Evolutionary conservation across 2,888 invertebrate species (phyloP).

Genomic region (Archips xylosteana): DNA sequence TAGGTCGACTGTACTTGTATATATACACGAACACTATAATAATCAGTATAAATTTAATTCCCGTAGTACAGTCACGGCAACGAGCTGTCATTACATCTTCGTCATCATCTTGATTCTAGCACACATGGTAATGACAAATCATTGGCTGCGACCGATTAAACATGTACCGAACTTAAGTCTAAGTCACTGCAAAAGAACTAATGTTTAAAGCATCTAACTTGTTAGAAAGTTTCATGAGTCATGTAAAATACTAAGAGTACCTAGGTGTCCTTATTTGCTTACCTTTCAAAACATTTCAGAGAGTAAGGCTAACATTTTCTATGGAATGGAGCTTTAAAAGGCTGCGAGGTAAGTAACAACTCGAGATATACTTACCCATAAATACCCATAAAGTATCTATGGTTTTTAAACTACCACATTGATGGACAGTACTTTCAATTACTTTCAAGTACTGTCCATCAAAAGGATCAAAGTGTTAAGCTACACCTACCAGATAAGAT

Average conservation of each 20-base stretch:
- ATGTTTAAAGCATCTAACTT: neutral
- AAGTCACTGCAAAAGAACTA: constrained; percentile 17
- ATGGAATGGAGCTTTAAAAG: too few species aligned
- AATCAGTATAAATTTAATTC: constrained; percentile 57
- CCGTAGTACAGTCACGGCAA: constrained; percentile 72
- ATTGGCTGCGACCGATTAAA: constrained; percentile 71
- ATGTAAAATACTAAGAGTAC: neutral
- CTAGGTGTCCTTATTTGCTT: too few species aligned
- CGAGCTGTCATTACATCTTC: constrained; percentile 73
- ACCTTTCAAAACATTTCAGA: too few species aligned
- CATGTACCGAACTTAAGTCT: constrained; percentile 57
- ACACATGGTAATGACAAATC: constrained; percentile 72
- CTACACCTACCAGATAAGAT: too few species aligned
- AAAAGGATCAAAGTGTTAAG: too few species aligned
- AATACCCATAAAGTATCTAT: too few species aligned
- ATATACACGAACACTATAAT: constrained; percentile 34
- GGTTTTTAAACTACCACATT: too few species aligned
- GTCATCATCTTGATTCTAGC: constrained; percentile 15
- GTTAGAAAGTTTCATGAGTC: neutral
- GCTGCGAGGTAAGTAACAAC: too few species aligned
- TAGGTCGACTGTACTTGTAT: constrained; percentile 3
- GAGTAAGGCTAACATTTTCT: too few species aligned
- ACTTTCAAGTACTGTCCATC: too few species aligned
- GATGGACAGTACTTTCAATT: too few species aligned
- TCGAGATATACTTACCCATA: too few species aligned